phyloP scores from a whole-genome alignment of 1,140 invertebrate species.

The Neoseiulus cucumeris region DNA sequence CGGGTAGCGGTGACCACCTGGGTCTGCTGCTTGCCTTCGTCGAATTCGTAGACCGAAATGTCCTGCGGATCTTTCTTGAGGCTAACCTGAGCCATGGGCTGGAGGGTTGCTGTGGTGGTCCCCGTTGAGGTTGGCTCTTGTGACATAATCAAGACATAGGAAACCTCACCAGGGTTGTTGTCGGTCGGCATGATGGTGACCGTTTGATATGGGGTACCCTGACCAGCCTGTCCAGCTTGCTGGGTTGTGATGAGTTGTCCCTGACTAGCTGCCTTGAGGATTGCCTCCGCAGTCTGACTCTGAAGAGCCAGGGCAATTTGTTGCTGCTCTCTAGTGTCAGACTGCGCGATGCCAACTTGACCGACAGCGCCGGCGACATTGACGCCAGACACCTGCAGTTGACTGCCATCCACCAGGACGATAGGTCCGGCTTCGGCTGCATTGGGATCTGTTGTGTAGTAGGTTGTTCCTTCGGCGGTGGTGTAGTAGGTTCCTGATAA shows the following conservation, averaged over 20 bases:
- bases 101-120: constrained; percentile 2
- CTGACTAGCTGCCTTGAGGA: neutral
- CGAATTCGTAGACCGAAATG: constrained; percentile 37
- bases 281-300: constrained; percentile 8
- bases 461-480: neutral
- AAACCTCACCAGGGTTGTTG: constrained; percentile 52
- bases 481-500: neutral
- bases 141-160: constrained; percentile 71
- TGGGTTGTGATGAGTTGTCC: neutral
- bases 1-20: neutral
- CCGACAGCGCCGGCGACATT: constrained; percentile 24
- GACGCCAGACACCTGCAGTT: neutral
- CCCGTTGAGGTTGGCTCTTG: constrained; percentile 26
- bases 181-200: constrained; percentile 68
- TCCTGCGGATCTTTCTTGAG: constrained; percentile 23
- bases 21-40: constrained; percentile 24
- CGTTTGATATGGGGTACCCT: constrained; percentile 41
- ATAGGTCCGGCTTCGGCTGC: neutral
- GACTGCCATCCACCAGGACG: neutral
- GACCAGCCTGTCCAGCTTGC: constrained; percentile 8
- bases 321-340: constrained; percentile 9
- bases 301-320: constrained; percentile 17
- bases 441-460: neutral
- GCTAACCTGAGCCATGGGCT: constrained; percentile 12
- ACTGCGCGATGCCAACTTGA: neutral